Percentiles rank a stretch among this genome's conserved stretches.
Conservation (phyloP, 2,888 invertebrate genomes). For the Drosophila affinis region DNA sequence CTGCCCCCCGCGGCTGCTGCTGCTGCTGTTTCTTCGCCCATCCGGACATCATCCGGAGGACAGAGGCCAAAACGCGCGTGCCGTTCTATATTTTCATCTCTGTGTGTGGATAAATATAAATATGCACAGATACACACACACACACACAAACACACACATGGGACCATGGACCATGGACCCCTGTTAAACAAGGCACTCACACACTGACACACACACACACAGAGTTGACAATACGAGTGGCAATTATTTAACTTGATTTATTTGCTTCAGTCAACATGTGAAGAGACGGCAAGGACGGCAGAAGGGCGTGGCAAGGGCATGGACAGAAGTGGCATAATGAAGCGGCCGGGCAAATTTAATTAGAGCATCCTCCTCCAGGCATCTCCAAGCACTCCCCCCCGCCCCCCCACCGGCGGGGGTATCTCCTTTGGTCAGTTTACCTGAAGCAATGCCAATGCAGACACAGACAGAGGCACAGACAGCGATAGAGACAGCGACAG, state of each 20-base stretch:
- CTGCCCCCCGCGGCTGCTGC: background rate
- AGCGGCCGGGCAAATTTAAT: slow-evolving; percentile 67
- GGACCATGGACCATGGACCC: slow-evolving; percentile 3
- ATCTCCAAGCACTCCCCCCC: too few relatives aligned
- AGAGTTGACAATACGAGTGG: slow-evolving; percentile 69
- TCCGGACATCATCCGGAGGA: too few relatives aligned
- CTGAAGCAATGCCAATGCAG: slow-evolving; percentile 31
- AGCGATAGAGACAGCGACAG: background rate
- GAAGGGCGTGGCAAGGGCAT: background rate
- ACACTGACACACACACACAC: background rate
- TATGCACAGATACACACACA: too few relatives aligned
- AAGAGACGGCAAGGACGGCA: slow-evolving; percentile 10
- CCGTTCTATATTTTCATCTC: slow-evolving; percentile 14
- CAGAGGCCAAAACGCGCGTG: slow-evolving; percentile 13
- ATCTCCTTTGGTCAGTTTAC: slow-evolving; percentile 52
- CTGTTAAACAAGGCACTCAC: slow-evolving; percentile 17
- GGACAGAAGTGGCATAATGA: slow-evolving; percentile 60
- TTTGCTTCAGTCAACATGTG: slow-evolving; percentile 66
- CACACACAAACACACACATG: too few relatives aligned
- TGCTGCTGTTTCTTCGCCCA: background rate
- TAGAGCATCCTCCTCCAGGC: slow-evolving; percentile 58
- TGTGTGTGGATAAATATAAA: slow-evolving; percentile 17
- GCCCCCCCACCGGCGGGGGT: too few relatives aligned
- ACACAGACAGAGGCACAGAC: background rate
- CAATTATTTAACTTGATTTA: slow-evolving; percentile 78